Evolutionary conservation across 1,140 invertebrate species (phyloP), one percentile per base, ranked within the genome.

Genomic region (Hypothenemus hampei): DNA sequence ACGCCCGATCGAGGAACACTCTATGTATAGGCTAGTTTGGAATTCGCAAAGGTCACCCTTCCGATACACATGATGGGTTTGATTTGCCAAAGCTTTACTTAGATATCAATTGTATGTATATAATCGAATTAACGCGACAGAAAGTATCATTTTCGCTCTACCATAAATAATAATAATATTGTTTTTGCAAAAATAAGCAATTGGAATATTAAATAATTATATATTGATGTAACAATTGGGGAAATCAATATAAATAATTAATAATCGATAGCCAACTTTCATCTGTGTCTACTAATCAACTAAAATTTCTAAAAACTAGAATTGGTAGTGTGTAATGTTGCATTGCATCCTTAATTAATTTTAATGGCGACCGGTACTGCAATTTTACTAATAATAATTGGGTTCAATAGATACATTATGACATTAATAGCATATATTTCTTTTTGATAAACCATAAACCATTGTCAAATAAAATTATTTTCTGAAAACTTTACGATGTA

Each of bases 1-100:
- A 57, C 55, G 47, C 54, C 54, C 54, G 54, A 50, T n/a, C 40
- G 46, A 43, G 37, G 54, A 57, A 57, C 54, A 48, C 54, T 49
- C 47, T 43, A n/a, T n/a, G 46, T 57, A 57, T 19, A 49, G 54
- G 54, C 54, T 57, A 57, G 54, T 57, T 57, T 39, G 54, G 54
- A 57, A 57, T 57, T 57, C 33, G 46, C 40, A 57, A 57, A 57
- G 54, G 54, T 57, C 54, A 57, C 22, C 49, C 43, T 54, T 54
- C 52, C 43, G 52, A 54, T 54, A 54, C 21, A 54, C 52, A 45
- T 54, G 52, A 54, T 54, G 52, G 46, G 43, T 54, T 54, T 45
- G 44, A 22, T 54, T 16, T 26, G 19, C 31, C 31, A 41, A 23
- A 15, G 37, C 33, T 10, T 15, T 18, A 47, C 36, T 40, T 51